A percentile compares a stretch with the other conserved stretches of the same genome.
Conservation (phyloP, 2,888 invertebrate species). For the Erynnis tages region DNA sequence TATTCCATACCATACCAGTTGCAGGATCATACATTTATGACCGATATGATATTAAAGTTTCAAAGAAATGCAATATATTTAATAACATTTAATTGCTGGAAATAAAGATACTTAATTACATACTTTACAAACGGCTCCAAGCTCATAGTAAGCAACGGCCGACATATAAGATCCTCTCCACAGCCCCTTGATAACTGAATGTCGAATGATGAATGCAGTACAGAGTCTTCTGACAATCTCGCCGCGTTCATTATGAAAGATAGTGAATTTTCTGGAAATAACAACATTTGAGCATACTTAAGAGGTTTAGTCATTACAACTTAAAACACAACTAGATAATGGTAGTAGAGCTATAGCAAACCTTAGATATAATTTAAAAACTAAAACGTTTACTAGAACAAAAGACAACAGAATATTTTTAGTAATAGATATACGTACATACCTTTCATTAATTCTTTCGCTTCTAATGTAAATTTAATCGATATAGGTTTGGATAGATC, state of each 20-base stretch:
- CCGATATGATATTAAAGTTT: no score
- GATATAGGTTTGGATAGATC: conserved; percentile 65
- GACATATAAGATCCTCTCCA: conserved; percentile 76
- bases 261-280: conserved; percentile 43
- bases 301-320: neutral
- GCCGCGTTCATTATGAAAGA: conserved; percentile 45
- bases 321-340: conserved; percentile 5
- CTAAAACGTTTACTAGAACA: no score
- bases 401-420: no score
- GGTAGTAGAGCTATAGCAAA: no score
- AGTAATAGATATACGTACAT: no score
- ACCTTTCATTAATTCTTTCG: conserved; percentile 49
- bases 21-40: no score
- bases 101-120: no score
- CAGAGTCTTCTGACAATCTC: conserved; percentile 56
- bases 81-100: no score
- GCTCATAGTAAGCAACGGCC: conserved; percentile 67
- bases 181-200: conserved; percentile 75
- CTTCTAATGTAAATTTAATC: conserved; percentile 50
- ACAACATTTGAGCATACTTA: neutral
- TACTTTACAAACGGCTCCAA: conserved; percentile 57
- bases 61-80: no score
- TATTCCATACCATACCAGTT: no score
- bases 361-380: no score
- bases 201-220: conserved; percentile 50